Evolutionary conservation across 2,797 vertebrate genomes (phyloP), one percentile per base, ranked within the genome.

Genomic region (Scarus forsteni): DNA sequence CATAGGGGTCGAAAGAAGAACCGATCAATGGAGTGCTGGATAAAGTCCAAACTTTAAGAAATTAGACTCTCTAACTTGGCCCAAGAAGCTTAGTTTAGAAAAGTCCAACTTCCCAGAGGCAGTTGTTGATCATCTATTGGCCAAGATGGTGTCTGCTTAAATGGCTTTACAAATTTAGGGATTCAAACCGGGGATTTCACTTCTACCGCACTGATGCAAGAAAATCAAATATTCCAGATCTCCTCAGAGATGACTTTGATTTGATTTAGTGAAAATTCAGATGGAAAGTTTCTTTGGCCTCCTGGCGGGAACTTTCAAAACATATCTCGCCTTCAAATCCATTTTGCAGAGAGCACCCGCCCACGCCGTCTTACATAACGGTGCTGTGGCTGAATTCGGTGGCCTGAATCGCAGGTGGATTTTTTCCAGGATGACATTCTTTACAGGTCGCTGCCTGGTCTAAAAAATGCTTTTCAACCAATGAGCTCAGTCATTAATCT

Each of bases 361-460:
- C n/a, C 56, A 38, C 8, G 1, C 36, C 5, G 2, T 60, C 77
- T 89, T 81, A 78, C 77, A 64, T 74, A 87, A 87, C 53, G 58
- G 40, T 36, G 75, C 65, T 59, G 84, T 38, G 80, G 65, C 66
- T 62, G 73, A 80, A 80, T 49, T 77, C 75, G 70, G 69, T 19
- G 81, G 77, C 72, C 77, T 79, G 81, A 50, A 78, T 82, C 75
- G 34, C 54, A 71, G 85, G 81, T 83, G 81, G 73, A 77, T 60
- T 74, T 83, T 83, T 43, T 79, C 64, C 71, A 42, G 67, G 77
- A 60, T 18, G 71, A 84, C 81, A 66, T 77, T 84, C 70, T 87
- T 66, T 55, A 79, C 80, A 79, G 84, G 81, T 78, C 81, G 74
- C 44, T 34, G 81, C 44, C 76, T 16, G 63, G 66, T 59, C 74